Evolutionary conservation across 1,140 invertebrate species (phyloP), one percentile per base, ranked within the genome.

Genomic region (Caerostris extrusa): DNA sequence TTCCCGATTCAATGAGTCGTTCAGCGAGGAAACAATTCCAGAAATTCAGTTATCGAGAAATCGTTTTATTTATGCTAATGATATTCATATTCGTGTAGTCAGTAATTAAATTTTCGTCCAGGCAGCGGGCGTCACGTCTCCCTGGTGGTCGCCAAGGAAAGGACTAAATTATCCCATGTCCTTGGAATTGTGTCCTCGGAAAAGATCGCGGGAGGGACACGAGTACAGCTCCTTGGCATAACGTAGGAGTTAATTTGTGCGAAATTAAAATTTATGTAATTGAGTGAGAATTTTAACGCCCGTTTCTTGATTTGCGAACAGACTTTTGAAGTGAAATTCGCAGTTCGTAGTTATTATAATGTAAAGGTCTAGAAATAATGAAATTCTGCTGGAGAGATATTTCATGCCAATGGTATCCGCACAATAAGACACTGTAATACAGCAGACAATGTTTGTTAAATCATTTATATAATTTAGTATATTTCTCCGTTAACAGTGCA

Each of bases 21-120:
- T 85, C 19, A 34, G 4, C 19, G 86, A 67, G 58, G 34, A 67
- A 88, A 64, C 86, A 67, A 88, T 88, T 88, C 86, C 19, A 17
- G 61, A 90, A 77, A 77, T 90, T 90, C 88, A 90, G 64, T 90
- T 90, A 90, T 90, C 67, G 88, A 56, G 88, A 90, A 88, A 71
- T 90, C 88, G 56, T 90, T 90, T 90, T 90, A 90, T 69, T 90
- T 90, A 90, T 90, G 88, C 88, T 90, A 90, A 90, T 90, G 88
- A 90, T 90, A 90, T 90, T 90, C 88, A 90, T 90, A 90, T 90
- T 90, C 88, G 88, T 90, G 88, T 90, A 71, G 88, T 19, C 53
- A 34, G 88, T 90, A 90, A 90, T 90, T 90, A 71, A 90, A 90
- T 90, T 90, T 88, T 64, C 86, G 86, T 64, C 58, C 82, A 34